Percentiles rank a stretch among this genome's conserved stretches.
These are phyloP conservation scores for Dolichomitus sp. DNA, from an alignment of 2,888 invertebrate genomes.

Conservation along the genomic window DNA sequence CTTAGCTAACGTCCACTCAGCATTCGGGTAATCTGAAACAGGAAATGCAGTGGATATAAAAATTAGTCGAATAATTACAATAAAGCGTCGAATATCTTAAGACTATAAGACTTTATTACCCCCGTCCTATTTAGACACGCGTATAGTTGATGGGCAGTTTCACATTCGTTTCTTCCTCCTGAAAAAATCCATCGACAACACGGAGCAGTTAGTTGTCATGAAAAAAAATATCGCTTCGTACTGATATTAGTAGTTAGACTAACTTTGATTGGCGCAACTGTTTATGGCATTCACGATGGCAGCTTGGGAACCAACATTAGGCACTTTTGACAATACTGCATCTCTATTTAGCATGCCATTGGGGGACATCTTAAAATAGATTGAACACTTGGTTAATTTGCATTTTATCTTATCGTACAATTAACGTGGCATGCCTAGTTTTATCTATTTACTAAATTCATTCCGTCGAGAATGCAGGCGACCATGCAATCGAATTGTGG, in stretches of 20 bases:
- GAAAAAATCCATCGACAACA: constrained; percentile 1
- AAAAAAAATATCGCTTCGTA: neutral
- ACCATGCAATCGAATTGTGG: constrained; percentile 62
- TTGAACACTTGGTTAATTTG: neutral
- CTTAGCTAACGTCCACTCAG: constrained; percentile 2
- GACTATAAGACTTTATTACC: constrained; percentile 44
- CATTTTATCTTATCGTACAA: constrained; percentile 1
- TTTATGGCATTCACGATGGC: constrained; percentile 40
- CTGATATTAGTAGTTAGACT: constrained; percentile 2
- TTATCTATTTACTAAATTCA: constrained; percentile 54
- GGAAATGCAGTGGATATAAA: neutral
- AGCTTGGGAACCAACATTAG: constrained; percentile 24
- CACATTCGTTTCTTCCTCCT: constrained; percentile 58
- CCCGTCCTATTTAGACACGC: constrained; percentile 46
- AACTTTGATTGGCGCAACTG: constrained; percentile 54
- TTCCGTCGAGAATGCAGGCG: constrained; percentile 64
- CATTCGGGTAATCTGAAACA: constrained; percentile 33
- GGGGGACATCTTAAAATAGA: constrained; percentile 44
- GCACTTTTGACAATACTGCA: constrained; percentile 48
- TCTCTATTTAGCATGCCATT: constrained; percentile 46
- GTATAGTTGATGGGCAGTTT: constrained; percentile 51
- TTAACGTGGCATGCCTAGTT: neutral
- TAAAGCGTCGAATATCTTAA: too few relatives aligned
- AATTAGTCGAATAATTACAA: neutral
- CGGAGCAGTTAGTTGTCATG: neutral